A percentile compares a stretch with the other conserved stretches of the same genome.
Evolutionary conservation across 2,113 vertebrate genomes (phyloP).

Genomic region (Perognathus longimembris): DNA sequence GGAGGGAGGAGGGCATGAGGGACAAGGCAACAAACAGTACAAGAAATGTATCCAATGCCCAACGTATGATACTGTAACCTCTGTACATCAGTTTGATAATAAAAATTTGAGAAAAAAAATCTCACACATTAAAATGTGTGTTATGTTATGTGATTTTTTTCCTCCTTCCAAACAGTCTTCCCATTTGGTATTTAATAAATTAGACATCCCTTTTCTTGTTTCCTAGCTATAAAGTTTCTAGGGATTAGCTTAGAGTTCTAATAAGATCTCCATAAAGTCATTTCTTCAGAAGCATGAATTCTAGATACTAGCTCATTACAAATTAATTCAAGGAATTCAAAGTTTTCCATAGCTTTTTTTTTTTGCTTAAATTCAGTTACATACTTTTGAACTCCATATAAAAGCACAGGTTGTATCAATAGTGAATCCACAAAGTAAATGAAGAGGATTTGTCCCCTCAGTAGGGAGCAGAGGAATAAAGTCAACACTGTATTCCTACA

Average conservation of each 20-base stretch:
- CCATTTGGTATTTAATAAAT: not conserved
- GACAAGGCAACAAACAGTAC: no score
- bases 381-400: no score
- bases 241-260: not conserved
- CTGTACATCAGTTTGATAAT: no score
- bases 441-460: not conserved
- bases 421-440: not conserved
- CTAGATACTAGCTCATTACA: not conserved
- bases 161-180: not conserved
- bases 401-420: not conserved
- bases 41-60: no score
- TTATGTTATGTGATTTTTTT: no score
- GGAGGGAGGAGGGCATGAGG: no score
- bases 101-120: no score
- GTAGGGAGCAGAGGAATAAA: not conserved
- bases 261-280: not conserved
- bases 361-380: not conserved
- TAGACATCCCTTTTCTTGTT: not conserved
- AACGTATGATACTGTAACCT: no score
- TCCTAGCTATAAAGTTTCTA: not conserved
- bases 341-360: not conserved
- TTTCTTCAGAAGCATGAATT: not conserved
- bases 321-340: constrained; percentile 20
- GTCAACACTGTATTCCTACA: not conserved
- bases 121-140: no score